Evolutionary conservation across 2,113 vertebrate genomes (phyloP).

Genomic region (Theropithecus gelada): DNA sequence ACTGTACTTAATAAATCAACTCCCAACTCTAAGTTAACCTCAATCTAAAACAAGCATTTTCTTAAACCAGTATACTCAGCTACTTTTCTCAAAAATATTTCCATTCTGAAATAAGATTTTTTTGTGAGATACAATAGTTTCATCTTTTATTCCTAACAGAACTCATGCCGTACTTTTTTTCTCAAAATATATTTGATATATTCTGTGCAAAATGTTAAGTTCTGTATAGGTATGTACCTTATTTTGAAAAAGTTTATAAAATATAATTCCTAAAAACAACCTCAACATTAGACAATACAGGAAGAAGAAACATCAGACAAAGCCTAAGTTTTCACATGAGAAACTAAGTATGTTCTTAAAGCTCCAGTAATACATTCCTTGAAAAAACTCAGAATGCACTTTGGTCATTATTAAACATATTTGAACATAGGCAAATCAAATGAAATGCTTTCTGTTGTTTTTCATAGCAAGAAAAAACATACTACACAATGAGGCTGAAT

Average conservation of each 20-base stretch:
- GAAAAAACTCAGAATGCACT: slow-evolving; percentile 92
- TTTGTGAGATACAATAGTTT: slow-evolving; percentile 76
- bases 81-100: slow-evolving; percentile 79
- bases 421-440: slow-evolving; percentile 85
- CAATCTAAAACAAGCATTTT: slow-evolving; percentile 61
- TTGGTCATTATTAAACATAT: slow-evolving; percentile 92
- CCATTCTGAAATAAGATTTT: slow-evolving; percentile 75
- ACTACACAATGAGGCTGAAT: slow-evolving; percentile 78
- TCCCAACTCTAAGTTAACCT: slow-evolving; percentile 70
- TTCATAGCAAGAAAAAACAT: slow-evolving; percentile 81
- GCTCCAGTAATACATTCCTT: slow-evolving; percentile 90
- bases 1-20: slow-evolving; percentile 70
- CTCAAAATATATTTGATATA: slow-evolving; percentile 86
- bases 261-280: slow-evolving; percentile 86
- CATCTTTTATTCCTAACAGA: slow-evolving; percentile 80
- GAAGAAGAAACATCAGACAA: slow-evolving; percentile 82
- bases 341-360: slow-evolving; percentile 89
- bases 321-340: slow-evolving; percentile 84
- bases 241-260: slow-evolving; percentile 87
- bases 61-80: slow-evolving; percentile 67
- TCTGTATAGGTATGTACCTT: slow-evolving; percentile 85
- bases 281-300: slow-evolving; percentile 83
- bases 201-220: slow-evolving; percentile 88
- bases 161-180: slow-evolving; percentile 79
- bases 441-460: slow-evolving; percentile 82